phyloP scores from a whole-genome alignment of 23 tunicate genomes.

The Halocynthia aurantium region DNA sequence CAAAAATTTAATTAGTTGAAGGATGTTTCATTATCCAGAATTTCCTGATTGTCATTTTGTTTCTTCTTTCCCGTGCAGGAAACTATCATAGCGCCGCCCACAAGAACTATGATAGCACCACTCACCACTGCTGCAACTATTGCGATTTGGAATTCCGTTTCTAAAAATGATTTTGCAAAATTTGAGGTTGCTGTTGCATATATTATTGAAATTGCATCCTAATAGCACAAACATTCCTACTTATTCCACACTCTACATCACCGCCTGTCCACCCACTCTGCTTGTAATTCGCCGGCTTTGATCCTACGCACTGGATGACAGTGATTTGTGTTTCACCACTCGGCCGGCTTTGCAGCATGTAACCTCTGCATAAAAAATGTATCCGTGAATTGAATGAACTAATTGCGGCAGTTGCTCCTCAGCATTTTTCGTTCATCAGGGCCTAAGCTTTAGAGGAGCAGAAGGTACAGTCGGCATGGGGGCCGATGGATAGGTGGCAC shows the following conservation, averaged over 20 bases:
- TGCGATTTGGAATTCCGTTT: constrained; percentile 35
- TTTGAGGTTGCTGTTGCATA: no score
- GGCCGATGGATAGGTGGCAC: no score
- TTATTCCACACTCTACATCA: constrained; percentile 18
- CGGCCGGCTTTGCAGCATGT: not conserved
- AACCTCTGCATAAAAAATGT: constrained; percentile 9
- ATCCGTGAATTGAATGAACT: not conserved
- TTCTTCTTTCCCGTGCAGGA: not conserved
- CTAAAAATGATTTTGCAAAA: constrained; percentile 23
- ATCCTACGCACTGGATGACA: constrained; percentile 22
- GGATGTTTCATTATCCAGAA: no score
- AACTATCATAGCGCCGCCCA: constrained; percentile 29
- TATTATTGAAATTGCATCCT: no score
- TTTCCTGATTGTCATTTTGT: not conserved
- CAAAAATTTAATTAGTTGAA: no score
- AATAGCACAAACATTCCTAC: not conserved
- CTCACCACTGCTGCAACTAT: constrained; percentile 43
- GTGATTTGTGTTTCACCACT: constrained; percentile 1
- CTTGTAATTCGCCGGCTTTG: not conserved
- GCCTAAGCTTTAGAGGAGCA: not conserved
- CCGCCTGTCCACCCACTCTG: constrained; percentile 16
- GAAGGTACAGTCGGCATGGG: not conserved
- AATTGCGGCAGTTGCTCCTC: not conserved
- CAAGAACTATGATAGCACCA: constrained; percentile 38
- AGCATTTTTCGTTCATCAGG: not conserved